phyloP scores from a whole-genome alignment of 2,113 vertebrate species.

The Catharus bicknelli region DNA sequence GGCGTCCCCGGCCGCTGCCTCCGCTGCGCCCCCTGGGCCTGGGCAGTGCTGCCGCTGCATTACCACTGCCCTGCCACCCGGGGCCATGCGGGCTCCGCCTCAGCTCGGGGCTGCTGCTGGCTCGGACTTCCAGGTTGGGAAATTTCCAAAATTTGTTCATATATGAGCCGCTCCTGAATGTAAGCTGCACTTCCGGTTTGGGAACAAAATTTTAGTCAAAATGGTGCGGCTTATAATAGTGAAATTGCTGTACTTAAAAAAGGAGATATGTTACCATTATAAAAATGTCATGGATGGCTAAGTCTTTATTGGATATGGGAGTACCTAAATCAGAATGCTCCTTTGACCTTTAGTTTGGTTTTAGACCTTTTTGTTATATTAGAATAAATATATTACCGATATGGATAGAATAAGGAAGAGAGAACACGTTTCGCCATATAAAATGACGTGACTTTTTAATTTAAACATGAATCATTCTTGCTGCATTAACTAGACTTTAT shows the following conservation, averaged over 20 bases:
- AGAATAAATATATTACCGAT: background rate
- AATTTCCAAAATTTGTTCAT: too few relatives aligned
- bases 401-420: background rate
- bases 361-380: background rate
- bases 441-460: conserved; percentile 8
- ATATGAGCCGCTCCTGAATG: too few relatives aligned
- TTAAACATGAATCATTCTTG: conserved; percentile 47
- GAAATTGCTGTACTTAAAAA: background rate
- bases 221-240: too few relatives aligned
- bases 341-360: background rate
- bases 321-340: background rate
- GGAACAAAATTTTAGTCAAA: too few relatives aligned
- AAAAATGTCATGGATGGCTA: background rate
- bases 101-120: too few relatives aligned
- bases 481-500: conserved; percentile 54
- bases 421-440: background rate
- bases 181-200: too few relatives aligned
- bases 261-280: background rate
- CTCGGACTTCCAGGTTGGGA: too few relatives aligned
- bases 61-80: too few relatives aligned
- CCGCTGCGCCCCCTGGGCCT: too few relatives aligned
- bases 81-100: too few relatives aligned
- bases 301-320: background rate
- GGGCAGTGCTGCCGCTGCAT: too few relatives aligned
- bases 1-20: too few relatives aligned